A percentile compares a stretch with the other conserved stretches of the same genome.
These are phyloP conservation scores for Oligia fasciuncula DNA, from an alignment of 2,888 invertebrate species.

Conservation along the genomic window DNA sequence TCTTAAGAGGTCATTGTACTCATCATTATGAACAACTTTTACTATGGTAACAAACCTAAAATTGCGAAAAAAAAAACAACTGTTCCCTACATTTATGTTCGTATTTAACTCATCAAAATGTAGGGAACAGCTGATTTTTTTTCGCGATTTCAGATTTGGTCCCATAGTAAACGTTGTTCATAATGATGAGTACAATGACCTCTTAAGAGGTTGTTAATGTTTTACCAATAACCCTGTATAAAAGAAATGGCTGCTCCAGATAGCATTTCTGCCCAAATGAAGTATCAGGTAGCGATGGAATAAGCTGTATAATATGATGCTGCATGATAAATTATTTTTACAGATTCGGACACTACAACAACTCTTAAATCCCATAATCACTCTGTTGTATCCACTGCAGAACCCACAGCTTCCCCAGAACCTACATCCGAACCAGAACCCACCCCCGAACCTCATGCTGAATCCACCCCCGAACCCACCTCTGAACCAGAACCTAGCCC, in stretches of 20 bases:
- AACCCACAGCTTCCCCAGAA: constrained; percentile 65
- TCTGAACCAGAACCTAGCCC: constrained; percentile 46
- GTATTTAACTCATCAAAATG: too few species aligned
- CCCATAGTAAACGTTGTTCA: too few species aligned
- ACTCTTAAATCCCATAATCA: constrained; percentile 66
- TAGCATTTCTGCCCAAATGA: background rate
- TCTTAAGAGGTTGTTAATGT: too few species aligned
- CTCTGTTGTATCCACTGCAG: constrained; percentile 68
- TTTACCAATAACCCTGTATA: too few species aligned
- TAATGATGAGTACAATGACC: too few species aligned
- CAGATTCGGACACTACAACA: constrained; percentile 88
- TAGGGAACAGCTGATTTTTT: too few species aligned
- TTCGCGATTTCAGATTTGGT: too few species aligned
- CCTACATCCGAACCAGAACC: constrained; percentile 77
- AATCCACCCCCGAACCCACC: constrained; percentile 10
- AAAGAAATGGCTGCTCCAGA: background rate
- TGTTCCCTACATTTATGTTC: too few species aligned
- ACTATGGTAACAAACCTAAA: too few species aligned
- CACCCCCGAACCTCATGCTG: background rate
- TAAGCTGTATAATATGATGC: constrained; percentile 74
- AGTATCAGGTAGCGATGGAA: constrained; percentile 55
- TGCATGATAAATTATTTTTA: constrained; percentile 87
- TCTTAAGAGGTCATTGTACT: too few species aligned
- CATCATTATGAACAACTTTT: too few species aligned
- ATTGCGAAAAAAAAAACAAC: too few species aligned